These are phyloP conservation scores for Oryzias melastigma DNA, from an alignment of 2,113 vertebrate genomes.

Conservation along the genomic window DNA sequence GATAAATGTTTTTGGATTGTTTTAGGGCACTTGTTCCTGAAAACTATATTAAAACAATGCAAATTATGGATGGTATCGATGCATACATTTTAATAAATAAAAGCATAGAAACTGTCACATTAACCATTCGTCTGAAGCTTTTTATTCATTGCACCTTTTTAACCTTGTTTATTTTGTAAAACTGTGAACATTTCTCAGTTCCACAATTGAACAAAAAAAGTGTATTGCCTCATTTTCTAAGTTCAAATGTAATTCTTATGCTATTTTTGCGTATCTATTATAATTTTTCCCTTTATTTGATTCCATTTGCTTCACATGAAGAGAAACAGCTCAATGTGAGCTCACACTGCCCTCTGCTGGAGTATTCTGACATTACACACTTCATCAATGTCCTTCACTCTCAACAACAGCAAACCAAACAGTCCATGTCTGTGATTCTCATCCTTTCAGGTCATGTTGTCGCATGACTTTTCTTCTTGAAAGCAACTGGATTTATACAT, in stretches of 20 bases:
- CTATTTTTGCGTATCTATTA: not conserved
- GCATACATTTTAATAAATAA: no score
- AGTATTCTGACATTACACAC: not conserved
- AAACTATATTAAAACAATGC: no score
- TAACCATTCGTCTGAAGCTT: not conserved
- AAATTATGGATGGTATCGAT: no score
- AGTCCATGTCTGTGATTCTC: no score
- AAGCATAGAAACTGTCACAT: no score
- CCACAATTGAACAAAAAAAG: not conserved
- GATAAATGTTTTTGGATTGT: not conserved
- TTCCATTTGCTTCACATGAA: not conserved
- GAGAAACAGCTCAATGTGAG: not conserved
- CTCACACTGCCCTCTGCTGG: constrained; percentile 51
- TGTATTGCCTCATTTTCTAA: not conserved
- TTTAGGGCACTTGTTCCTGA: not conserved
- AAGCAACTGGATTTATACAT: no score
- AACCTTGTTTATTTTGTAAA: not conserved
- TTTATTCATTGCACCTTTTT: not conserved
- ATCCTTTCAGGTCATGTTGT: no score
- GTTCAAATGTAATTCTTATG: not conserved
- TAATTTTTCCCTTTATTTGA: not conserved
- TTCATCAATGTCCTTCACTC: not conserved
- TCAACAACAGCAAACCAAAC: no score
- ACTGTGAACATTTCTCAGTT: not conserved
- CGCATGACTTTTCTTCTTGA: no score